A percentile compares a stretch with the other conserved stretches of the same genome.
Evolutionary conservation across 2,888 invertebrate genomes (phyloP).

Genomic region (Megastigmus dorsalis): DNA sequence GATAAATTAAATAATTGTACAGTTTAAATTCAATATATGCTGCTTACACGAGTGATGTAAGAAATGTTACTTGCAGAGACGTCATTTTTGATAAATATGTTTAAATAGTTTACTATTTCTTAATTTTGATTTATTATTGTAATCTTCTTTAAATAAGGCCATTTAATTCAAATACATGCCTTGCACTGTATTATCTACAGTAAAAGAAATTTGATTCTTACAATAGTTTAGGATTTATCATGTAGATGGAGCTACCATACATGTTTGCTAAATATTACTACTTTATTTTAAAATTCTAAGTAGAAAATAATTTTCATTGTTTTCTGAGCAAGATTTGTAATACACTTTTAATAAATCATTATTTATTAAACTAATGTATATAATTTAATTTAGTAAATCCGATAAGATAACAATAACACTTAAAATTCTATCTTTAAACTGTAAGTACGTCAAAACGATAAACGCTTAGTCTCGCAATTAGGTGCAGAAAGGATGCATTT

Average conservation of each 20-base stretch:
- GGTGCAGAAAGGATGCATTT: too few species aligned
- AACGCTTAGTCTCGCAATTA: too few species aligned
- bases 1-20: constrained; percentile 33
- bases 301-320: background rate
- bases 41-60: constrained; percentile 9
- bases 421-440: too few species aligned
- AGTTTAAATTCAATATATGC: constrained; percentile 11
- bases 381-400: too few species aligned
- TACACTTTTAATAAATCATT: background rate
- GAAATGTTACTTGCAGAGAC: background rate
- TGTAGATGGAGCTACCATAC: constrained; percentile 30
- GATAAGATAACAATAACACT: too few species aligned
- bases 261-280: background rate
- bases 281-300: background rate
- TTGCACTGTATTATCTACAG: constrained; percentile 24
- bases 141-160: background rate
- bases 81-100: constrained; percentile 14
- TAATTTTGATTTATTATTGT: background rate
- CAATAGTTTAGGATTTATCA: background rate
- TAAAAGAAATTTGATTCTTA: background rate
- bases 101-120: constrained; percentile 12
- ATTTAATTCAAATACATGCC: too few species aligned
- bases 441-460: too few species aligned
- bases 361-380: background rate
- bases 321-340: constrained; percentile 4